A percentile compares a stretch with the other conserved stretches of the same genome.
phyloP scores from a whole-genome alignment of 2,113 vertebrate species.

The Esox niger region DNA sequence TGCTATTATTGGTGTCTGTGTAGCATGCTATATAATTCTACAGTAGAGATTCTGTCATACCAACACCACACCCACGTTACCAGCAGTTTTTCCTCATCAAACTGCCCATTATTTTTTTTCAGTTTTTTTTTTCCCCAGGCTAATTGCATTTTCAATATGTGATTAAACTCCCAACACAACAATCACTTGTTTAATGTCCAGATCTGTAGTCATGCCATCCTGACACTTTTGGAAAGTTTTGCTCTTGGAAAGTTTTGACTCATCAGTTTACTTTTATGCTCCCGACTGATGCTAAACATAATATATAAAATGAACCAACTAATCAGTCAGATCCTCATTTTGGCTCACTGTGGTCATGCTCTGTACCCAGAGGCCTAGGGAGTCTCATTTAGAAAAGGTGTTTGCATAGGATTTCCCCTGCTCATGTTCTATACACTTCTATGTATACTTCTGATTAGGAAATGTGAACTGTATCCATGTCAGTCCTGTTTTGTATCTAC shows the following conservation, averaged over 20 bases:
- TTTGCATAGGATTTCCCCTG: too few relatives aligned
- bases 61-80: constrained; percentile 20
- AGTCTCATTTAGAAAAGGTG: too few relatives aligned
- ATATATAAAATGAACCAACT: too few relatives aligned
- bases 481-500: neutral
- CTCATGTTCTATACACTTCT: too few relatives aligned
- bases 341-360: too few relatives aligned
- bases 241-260: neutral
- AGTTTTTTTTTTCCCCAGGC: constrained; percentile 27
- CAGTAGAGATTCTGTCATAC: constrained; percentile 20
- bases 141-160: constrained; percentile 42
- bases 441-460: too few relatives aligned
- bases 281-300: too few relatives aligned
- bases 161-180: constrained; percentile 1
- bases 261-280: neutral
- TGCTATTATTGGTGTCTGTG: neutral
- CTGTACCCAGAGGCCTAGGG: too few relatives aligned
- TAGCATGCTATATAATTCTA: constrained; percentile 2
- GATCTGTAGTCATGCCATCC: neutral
- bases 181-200: constrained; percentile 28
- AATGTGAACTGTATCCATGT: neutral
- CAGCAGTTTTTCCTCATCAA: constrained; percentile 19
- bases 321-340: neutral
- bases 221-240: neutral
- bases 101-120: constrained; percentile 27